A percentile compares a stretch with the other conserved stretches of the same genome.
These are phyloP conservation scores for Oreonectes daqikongensis DNA, from an alignment of 2,797 vertebrate species.

Conservation along the genomic window DNA sequence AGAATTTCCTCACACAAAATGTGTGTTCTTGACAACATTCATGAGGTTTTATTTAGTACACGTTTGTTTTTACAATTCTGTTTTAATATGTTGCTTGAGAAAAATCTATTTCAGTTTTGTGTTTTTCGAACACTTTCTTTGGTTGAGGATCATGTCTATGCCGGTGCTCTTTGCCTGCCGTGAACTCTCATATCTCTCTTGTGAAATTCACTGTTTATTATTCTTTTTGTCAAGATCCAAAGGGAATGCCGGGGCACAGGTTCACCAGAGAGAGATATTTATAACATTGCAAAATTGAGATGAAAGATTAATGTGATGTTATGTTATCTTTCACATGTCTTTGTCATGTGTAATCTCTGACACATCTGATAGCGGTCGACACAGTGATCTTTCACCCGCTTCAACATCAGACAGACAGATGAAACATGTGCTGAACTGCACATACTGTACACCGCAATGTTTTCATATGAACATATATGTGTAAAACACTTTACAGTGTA, in stretches of 20 bases:
- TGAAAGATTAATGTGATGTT: not conserved
- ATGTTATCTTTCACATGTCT: not conserved
- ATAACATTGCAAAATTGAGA: conserved; percentile 13
- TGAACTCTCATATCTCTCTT: conserved; percentile 42
- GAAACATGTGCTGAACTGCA: conserved; percentile 50
- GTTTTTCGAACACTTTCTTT: not conserved
- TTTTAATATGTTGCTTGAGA: not conserved
- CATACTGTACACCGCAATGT: conserved; percentile 8
- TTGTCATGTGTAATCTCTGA: not conserved
- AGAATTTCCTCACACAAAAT: not conserved
- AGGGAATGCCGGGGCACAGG: conserved; percentile 21
- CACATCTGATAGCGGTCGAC: conserved; percentile 31
- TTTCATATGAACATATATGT: too few relatives aligned
- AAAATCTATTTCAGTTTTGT: not conserved
- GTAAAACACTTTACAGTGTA: too few relatives aligned
- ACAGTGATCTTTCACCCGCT: conserved; percentile 56
- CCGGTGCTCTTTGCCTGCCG: conserved; percentile 19
- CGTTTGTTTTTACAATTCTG: not conserved
- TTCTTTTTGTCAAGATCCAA: not conserved
- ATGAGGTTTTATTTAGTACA: not conserved
- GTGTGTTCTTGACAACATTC: not conserved
- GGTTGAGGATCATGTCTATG: not conserved
- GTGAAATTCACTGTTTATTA: conserved; percentile 49
- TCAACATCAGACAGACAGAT: conserved; percentile 65
- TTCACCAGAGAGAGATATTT: conserved; percentile 20